Evolutionary conservation across 2,113 vertebrate genomes (phyloP).

Genomic region (Orycteropus afer): DNA sequence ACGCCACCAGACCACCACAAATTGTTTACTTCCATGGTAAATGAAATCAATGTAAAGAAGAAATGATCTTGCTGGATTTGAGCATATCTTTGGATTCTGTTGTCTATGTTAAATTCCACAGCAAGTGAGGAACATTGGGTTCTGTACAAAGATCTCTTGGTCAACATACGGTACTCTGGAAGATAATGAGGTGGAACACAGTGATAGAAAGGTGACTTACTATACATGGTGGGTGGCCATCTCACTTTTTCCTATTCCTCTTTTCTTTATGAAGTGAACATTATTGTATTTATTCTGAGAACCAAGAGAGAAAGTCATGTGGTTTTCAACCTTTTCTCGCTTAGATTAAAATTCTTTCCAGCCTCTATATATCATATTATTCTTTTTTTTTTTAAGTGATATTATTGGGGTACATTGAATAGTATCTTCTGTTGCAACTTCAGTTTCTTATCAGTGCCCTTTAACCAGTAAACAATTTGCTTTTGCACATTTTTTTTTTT

Average conservation of each 20-base stretch:
- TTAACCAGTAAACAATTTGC: slow-evolving; percentile 93
- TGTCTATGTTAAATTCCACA: slow-evolving; percentile 6
- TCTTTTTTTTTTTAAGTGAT: no score
- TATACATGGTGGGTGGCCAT: not conserved
- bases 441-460: slow-evolving; percentile 93
- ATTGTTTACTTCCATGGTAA: not conserved
- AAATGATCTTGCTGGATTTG: not conserved
- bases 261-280: not conserved
- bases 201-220: not conserved
- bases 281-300: not conserved
- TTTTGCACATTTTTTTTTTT: slow-evolving; percentile 88
- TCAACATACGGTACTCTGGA: not conserved
- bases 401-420: slow-evolving; percentile 87
- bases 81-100: slow-evolving; percentile 22
- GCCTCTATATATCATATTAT: not conserved
- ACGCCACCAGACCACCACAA: not conserved
- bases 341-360: not conserved
- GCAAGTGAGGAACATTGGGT: not conserved
- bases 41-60: not conserved
- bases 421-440: slow-evolving; percentile 89
- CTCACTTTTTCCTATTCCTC: not conserved
- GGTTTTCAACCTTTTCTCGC: not conserved
- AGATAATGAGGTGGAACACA: not conserved
- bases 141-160: not conserved
- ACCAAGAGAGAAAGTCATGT: not conserved